These are phyloP conservation scores for Pluvianellus socialis DNA, from an alignment of 2,113 vertebrate species.

Conservation along the genomic window DNA sequence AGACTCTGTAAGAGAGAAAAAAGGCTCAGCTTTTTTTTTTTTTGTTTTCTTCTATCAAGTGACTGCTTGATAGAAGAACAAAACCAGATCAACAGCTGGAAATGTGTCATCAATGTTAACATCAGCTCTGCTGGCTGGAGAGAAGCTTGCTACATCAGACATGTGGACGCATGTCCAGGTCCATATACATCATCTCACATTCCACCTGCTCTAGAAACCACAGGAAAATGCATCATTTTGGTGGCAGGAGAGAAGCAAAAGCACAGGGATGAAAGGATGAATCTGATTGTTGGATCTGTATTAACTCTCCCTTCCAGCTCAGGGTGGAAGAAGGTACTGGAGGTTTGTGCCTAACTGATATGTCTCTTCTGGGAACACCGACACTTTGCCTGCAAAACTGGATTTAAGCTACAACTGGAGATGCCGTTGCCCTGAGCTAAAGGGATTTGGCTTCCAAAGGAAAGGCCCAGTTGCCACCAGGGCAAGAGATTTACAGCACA, in stretches of 20 bases:
- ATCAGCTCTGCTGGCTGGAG: neutral
- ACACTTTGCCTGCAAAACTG: neutral
- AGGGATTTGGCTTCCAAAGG: neutral
- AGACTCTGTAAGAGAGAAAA: neutral
- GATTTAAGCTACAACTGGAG: neutral
- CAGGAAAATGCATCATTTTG: neutral
- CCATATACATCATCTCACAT: accelerated
- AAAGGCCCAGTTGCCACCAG: neutral
- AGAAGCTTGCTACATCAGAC: neutral
- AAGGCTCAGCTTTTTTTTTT: neutral
- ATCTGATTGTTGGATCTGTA: neutral
- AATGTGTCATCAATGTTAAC: neutral
- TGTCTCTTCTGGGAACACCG: neutral
- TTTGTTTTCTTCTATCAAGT: neutral
- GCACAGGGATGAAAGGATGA: neutral
- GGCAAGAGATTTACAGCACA: neutral
- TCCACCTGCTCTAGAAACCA: neutral
- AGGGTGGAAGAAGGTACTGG: neutral
- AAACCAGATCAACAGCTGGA: neutral
- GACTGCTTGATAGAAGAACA: neutral
- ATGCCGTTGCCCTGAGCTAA: neutral
- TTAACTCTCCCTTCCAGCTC: neutral
- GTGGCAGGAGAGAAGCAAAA: neutral
- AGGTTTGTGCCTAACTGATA: neutral
- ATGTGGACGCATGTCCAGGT: neutral